phyloP scores from a whole-genome alignment of 2,888 invertebrate species.

The Cinara cedri region DNA sequence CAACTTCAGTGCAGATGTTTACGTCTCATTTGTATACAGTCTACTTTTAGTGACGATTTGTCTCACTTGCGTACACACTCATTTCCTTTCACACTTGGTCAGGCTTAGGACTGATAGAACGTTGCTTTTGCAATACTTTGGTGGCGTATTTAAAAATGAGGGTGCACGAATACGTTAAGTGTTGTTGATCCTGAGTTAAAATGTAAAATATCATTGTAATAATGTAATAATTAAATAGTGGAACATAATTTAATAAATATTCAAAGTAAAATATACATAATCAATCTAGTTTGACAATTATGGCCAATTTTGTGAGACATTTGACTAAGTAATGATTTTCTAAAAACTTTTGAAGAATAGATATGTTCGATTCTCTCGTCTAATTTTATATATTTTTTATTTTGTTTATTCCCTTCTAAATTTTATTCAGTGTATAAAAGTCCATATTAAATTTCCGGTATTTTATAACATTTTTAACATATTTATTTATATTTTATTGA shows the following conservation, averaged over 20 bases:
- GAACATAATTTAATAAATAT: not conserved
- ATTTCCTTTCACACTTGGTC: slow-evolving; percentile 10
- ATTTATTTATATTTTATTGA: no score
- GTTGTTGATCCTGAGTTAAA: not conserved
- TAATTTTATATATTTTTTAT: not conserved
- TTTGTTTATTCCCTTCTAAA: not conserved
- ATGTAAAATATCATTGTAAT: not conserved
- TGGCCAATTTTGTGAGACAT: not conserved
- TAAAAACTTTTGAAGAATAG: not conserved
- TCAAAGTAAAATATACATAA: not conserved
- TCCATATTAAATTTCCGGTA: not conserved
- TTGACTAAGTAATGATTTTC: not conserved
- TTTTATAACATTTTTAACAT: no score
- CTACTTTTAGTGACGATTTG: no score
- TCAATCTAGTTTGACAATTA: not conserved
- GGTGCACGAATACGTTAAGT: not conserved
- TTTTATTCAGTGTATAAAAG: not conserved
- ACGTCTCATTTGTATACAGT: no score
- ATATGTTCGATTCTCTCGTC: slow-evolving; percentile 2
- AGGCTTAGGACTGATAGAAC: not conserved
- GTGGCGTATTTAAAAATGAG: not conserved
- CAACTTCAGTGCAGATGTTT: no score
- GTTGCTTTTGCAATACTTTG: not conserved
- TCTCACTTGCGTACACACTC: not conserved
- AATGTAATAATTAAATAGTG: no score